phyloP scores from a whole-genome alignment of 1,140 invertebrate genomes.

The Caenorhabditis brenneri region DNA sequence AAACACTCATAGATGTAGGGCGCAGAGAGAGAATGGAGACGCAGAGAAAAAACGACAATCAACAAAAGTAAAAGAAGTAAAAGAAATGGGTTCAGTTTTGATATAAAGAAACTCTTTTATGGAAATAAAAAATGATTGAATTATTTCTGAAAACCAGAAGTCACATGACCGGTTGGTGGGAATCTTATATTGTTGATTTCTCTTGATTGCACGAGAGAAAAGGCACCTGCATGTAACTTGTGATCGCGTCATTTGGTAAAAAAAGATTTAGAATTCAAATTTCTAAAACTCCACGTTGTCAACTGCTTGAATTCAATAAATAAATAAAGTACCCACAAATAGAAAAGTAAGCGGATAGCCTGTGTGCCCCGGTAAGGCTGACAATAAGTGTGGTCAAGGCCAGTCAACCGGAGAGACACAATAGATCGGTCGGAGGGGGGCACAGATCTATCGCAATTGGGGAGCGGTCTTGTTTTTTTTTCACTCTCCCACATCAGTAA shows the following conservation, averaged over 20 bases:
- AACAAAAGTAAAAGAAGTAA: too few relatives aligned
- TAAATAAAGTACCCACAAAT: background rate
- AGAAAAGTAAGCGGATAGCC: slow-evolving; percentile 12
- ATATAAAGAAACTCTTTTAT: background rate
- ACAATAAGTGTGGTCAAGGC: slow-evolving; percentile 37
- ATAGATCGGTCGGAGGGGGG: background rate
- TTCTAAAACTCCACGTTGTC: too few relatives aligned
- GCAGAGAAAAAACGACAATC: background rate
- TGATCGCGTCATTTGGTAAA: too few relatives aligned
- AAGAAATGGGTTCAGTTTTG: background rate
- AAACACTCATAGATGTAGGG: background rate
- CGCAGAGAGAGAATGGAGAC: background rate
- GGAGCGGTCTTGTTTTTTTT: slow-evolving; percentile 24
- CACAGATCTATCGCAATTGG: background rate
- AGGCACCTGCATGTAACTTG: too few relatives aligned
- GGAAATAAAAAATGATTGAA: background rate
- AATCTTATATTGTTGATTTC: background rate
- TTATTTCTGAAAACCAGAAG: background rate
- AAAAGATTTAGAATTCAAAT: too few relatives aligned
- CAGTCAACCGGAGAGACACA: slow-evolving; percentile 15
- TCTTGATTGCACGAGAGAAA: background rate
- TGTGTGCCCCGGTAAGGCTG: background rate
- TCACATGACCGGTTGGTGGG: background rate
- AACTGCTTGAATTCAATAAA: background rate
- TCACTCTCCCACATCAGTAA: background rate